Evolutionary conservation across 2,113 vertebrate species (phyloP), one percentile per base, ranked within the genome.

Genomic region (Entelurus aequoreus): DNA sequence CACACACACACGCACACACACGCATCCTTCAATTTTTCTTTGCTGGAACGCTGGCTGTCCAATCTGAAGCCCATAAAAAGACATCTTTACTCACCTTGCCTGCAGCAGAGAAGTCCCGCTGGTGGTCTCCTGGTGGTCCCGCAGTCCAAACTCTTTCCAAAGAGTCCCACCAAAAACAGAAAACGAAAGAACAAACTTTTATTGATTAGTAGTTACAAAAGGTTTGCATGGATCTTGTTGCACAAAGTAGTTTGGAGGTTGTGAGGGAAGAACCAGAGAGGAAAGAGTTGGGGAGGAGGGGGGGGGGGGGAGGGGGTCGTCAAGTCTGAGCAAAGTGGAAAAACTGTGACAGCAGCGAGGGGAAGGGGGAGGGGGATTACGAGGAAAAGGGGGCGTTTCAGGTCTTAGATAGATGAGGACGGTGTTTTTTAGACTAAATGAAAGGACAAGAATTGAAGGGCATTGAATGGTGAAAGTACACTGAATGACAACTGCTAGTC

Each of bases 271-370:
- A 72, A 80, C 82, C 69, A 75, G 42, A 60, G 1, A 72, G 68
- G 48, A 62, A 67, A 38, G 63, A 1, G 48, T 48, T 4, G 4
- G 28, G 28, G 28, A 2, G 1, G 28, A 2, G 28, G 28, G 28
- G 1, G 28, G 2, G 28, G 28, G 19, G 19, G 1, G 19, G 19
- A 2, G 78, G 76, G 81, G 83, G 71, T 74, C 73, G 65, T 12
- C 64, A 67, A 67, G 72, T n/a, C 63, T 67, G 60, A 48, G 19
- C 50, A 71, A 55, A 60, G 8, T 71, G 78, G 80, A 83, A 79
- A 82, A 80, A 71, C 15, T 59, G 71, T 76, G 80, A 81, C 78
- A 78, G 69, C 19, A 37, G 58, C 50, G 46, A 59, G 62, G 59
- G 11, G 54, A 21, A 19, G 7, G 57, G 54, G 49, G n/a, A 4